Percentiles rank a stretch among this genome's conserved stretches.
phyloP scores from a whole-genome alignment of 2,888 invertebrate species.

The Epiblema foenella region DNA sequence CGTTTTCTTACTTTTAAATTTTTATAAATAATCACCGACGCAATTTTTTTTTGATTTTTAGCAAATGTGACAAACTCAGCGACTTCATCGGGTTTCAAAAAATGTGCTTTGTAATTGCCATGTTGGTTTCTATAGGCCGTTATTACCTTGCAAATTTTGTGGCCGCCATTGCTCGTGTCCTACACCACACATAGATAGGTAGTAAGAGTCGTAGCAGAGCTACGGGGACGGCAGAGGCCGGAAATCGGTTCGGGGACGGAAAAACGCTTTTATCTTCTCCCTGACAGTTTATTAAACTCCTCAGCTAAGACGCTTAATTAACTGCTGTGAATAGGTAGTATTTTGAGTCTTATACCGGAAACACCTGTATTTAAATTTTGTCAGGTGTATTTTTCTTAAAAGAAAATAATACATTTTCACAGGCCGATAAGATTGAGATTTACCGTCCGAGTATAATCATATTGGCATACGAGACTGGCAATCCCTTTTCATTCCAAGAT shows the following conservation, averaged over 20 bases:
- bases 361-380: too few species aligned
- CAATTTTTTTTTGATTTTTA: too few species aligned
- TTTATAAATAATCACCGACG: too few species aligned
- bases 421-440: too few species aligned
- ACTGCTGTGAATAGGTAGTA: conserved; percentile 38
- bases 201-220: conserved; percentile 16
- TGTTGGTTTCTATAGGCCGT: not conserved
- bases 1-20: too few species aligned
- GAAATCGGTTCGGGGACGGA: conserved; percentile 45
- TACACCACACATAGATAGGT: not conserved
- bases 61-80: too few species aligned
- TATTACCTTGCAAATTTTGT: not conserved
- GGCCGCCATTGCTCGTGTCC: not conserved
- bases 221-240: conserved; percentile 21
- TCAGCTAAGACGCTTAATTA: conserved; percentile 39
- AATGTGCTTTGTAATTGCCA: not conserved
- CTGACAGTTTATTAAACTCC: conserved; percentile 49
- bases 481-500: too few species aligned
- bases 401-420: too few species aligned
- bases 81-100: too few species aligned
- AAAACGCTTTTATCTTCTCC: conserved; percentile 47
- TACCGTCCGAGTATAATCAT: too few species aligned
- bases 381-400: too few species aligned
- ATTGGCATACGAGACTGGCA: too few species aligned
- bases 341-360: conserved; percentile 35